A percentile compares a stretch with the other conserved stretches of the same genome.
phyloP scores from a whole-genome alignment of 2,797 vertebrate species.

The Mycteria americana region DNA sequence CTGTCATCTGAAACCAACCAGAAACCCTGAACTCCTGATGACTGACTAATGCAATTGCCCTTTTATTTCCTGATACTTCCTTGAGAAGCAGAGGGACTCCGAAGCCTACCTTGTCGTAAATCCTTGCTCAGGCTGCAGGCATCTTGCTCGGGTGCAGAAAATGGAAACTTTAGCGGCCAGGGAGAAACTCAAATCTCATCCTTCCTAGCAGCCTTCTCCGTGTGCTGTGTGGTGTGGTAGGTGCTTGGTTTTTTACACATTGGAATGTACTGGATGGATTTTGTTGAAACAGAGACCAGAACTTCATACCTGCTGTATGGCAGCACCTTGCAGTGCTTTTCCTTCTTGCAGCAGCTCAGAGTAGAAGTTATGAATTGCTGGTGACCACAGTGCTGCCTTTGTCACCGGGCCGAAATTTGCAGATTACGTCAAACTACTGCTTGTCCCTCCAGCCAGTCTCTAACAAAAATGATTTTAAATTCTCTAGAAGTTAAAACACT shows the following conservation, averaged over 20 bases:
- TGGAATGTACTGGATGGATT: background rate
- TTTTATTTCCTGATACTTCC: constrained; percentile 50
- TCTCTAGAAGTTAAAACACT: background rate
- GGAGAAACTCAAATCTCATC: background rate
- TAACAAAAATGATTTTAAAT: background rate
- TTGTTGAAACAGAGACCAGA: background rate
- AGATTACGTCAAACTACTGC: background rate
- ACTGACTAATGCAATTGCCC: constrained; percentile 56
- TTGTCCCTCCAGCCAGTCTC: background rate
- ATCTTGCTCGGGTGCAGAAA: background rate
- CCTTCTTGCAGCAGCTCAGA: background rate
- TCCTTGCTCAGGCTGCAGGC: background rate
- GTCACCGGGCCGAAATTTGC: background rate
- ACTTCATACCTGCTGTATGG: background rate
- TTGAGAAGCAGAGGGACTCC: constrained; percentile 13
- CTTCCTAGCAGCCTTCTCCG: background rate
- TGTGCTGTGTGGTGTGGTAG: rapidly evolving
- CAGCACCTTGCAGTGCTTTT: background rate
- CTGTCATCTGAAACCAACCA: constrained; percentile 40
- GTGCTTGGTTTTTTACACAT: background rate
- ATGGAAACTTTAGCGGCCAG: background rate
- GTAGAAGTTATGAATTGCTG: background rate
- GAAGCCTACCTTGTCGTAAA: background rate
- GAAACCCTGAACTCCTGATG: constrained; percentile 16
- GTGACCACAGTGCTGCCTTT: background rate